Evolutionary conservation across 2,888 invertebrate species (phyloP), one percentile per base, ranked within the genome.

Genomic region (Aporophyla nigra): DNA sequence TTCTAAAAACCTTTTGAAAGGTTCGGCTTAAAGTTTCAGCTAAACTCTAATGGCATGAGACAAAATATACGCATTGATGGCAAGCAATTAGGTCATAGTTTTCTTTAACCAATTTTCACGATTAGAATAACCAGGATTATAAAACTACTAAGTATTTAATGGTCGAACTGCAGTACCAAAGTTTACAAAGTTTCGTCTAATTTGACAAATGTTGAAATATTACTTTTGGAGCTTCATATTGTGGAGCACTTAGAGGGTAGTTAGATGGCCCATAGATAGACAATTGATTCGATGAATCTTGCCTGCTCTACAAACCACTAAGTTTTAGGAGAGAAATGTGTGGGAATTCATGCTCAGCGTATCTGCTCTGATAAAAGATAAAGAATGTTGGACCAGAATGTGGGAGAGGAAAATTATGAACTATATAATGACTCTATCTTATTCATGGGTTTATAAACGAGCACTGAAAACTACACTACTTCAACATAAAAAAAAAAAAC

Each of bases 281-380:
- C 5, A 54, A 54, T 54, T 9, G 33, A 54, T 53, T n/a, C 4
- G n/a, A 40, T 40, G n/a, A 40, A 40, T 16, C 14, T 62, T 40
- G 1, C 2, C 9, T n/a, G 14, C 10, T 27, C 16, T n/a, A n/a
- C 10, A 19, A 40, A 40, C 24, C 24, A 43, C 21, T 5, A 43
- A 19, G 9, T n/a, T 43, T 72, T 12, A 27, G 27, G 40, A n/a
- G 19, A 58, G 43, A 58, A 6, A 40, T 71, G 53, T 27, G 59
- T 54, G 71, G 43, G 68, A 54, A 58, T n/a, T 2, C 24, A 46
- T 53, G 21, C 12, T 24, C 5, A 14, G 53, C 58, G 24, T 69
- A 78, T 19, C 24, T 59, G 43, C 10, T 78, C 43, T 33, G 24
- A 51, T 78, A 69, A 76, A 46, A 53, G 71, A 61, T 53, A 61